phyloP scores from a whole-genome alignment of 53 echinoderm and acorn worm genomes.

The Temnopleurus reevesii region DNA sequence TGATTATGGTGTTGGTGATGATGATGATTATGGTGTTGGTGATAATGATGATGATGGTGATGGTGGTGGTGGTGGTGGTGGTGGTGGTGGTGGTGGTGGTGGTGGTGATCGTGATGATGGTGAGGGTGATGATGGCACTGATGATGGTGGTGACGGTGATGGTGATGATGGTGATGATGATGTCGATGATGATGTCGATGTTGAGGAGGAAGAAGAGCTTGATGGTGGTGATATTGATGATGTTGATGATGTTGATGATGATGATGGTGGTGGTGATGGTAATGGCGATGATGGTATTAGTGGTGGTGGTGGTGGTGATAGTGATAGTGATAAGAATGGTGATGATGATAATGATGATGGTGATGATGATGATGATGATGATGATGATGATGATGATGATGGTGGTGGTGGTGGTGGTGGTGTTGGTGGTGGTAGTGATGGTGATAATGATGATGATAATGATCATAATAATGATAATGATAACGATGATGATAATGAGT shows the following conservation, averaged over 20 bases:
- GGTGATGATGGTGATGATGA: not conserved
- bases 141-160: not conserved
- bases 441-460: too few species aligned
- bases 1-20: too few species aligned
- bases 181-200: not conserved
- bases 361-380: not conserved
- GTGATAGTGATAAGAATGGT: not conserved
- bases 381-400: too few species aligned
- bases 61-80: conserved; percentile 30
- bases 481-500: too few species aligned
- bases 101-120: not conserved
- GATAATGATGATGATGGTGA: conserved; percentile 41
- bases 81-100: not conserved
- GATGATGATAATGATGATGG: not conserved
- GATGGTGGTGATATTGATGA: not conserved
- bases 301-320: not conserved
- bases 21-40: conserved; percentile 39
- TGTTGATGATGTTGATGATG: not conserved
- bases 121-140: not conserved
- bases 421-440: too few species aligned
- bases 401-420: too few species aligned
- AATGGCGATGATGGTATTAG: too few species aligned
- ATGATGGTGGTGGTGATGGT: not conserved
- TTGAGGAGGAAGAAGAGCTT: not conserved
- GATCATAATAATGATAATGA: too few species aligned